These are phyloP conservation scores for Atethmia centrago DNA, from an alignment of 2,888 invertebrate genomes.

Conservation along the genomic window DNA sequence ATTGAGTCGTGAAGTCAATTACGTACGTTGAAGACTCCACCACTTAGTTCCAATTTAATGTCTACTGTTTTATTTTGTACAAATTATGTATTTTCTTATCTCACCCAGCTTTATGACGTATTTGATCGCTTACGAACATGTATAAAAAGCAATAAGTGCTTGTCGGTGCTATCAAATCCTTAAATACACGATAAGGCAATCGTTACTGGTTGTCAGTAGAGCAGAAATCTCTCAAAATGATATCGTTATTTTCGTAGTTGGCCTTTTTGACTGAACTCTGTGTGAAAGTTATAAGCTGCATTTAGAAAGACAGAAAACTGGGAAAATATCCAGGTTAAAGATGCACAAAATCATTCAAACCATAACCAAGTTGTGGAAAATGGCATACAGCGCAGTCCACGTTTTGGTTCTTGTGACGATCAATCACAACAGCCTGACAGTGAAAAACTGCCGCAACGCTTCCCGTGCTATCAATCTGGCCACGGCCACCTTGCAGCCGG, in stretches of 20 bases:
- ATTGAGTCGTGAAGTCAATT: conserved; percentile 37
- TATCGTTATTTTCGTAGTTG: background rate
- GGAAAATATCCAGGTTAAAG: background rate
- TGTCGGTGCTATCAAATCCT: conserved; percentile 22
- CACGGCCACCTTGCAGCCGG: conserved; percentile 40
- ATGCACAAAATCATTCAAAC: background rate
- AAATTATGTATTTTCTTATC: conserved; percentile 7
- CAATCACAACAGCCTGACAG: conserved; percentile 60
- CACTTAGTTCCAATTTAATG: conserved; percentile 3
- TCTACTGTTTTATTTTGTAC: conserved; percentile 1
- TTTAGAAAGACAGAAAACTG: background rate
- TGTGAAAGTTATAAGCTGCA: background rate
- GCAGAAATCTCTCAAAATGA: background rate
- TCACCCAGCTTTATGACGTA: background rate
- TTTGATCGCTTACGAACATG: background rate
- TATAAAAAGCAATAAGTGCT: conserved; percentile 21
- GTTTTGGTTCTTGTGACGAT: conserved; percentile 39
- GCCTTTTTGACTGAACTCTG: background rate
- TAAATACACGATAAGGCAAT: conserved; percentile 3
- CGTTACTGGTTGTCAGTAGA: background rate
- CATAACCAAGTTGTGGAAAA: conserved; percentile 26
- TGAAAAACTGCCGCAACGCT: conserved; percentile 58
- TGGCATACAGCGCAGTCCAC: conserved; percentile 33
- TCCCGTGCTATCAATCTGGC: conserved; percentile 56
- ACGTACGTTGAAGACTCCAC: conserved; percentile 7